Evolutionary conservation across 2,888 invertebrate species (phyloP), one percentile per base, ranked within the genome.

Genomic region (Noctua janthina): DNA sequence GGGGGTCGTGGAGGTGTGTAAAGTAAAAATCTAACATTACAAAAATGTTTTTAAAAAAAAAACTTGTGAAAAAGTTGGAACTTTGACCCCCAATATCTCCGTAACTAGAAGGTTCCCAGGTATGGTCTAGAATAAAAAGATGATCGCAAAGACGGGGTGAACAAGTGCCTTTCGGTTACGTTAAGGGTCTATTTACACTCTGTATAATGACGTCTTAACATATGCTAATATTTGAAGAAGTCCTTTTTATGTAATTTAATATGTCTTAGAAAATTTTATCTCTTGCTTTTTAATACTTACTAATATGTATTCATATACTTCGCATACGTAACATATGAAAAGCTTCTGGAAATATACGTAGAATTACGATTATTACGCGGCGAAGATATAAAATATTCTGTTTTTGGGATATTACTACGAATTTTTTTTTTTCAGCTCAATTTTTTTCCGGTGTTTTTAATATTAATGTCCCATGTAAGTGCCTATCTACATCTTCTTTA

Each of bases 291-390:
- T 76, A 67, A 49, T 62, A 64, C 6, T 35, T 73, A 39, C 20
- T 69, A 39, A 68, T 75, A 74, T 29, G 51, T 46, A 62, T 29
- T 54, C 62, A 67, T n/a, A 69, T 73, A 69, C 59, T 69, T 20
- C 35, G 11, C 2, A 43, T 39, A 15, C 17, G n/a, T 66, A 66
- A 54, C 35, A 67, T 29, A n/a, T 62, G 39, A 64, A 82, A 74
- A 78, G 49, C 23, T 70, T 78, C 64, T 66, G 13, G 5, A 78
- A 74, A 68, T 76, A 67, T 46, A 80, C 43, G 62, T 68, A 49
- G 11, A 43, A 70, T 78, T 56, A 78, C 62, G 73, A 23, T 64
- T 78, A 70, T 73, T 56, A 46, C 15, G n/a, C 46, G 29, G 39
- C 46, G 29, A 72, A 77, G 3, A 69, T 49, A 68, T 73, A 59